phyloP scores from a whole-genome alignment of 1,140 invertebrate genomes.

The Drosophila auraria region DNA sequence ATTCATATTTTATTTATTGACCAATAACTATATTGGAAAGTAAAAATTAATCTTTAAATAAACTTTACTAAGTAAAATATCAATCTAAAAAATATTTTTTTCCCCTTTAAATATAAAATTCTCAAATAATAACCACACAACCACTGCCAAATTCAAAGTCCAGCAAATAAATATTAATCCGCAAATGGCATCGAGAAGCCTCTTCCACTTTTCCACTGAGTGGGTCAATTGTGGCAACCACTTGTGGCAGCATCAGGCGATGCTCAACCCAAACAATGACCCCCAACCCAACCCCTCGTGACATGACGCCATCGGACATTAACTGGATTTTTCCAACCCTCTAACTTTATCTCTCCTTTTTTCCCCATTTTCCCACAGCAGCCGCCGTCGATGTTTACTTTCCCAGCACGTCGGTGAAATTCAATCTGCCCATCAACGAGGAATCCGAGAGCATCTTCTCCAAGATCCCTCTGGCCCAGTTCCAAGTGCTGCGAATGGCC shows the following conservation, averaged over 20 bases:
- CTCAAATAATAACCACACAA: too few species aligned
- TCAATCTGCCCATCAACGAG: constrained; percentile 81
- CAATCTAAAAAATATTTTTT: background rate
- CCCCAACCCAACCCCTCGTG: background rate
- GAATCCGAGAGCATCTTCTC: constrained; percentile 83
- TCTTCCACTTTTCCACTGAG: constrained; percentile 13
- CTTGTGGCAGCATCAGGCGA: constrained; percentile 36
- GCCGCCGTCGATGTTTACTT: constrained; percentile 80
- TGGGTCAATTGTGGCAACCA: constrained; percentile 45
- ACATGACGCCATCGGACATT: constrained; percentile 42
- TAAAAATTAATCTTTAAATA: background rate
- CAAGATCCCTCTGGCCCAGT: constrained; percentile 80
- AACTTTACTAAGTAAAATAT: too few species aligned
- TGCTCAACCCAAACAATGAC: constrained; percentile 14
- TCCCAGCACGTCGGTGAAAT: constrained; percentile 73
- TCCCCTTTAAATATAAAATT: background rate
- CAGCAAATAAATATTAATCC: constrained; percentile 16
- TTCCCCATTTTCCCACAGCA: constrained; percentile 7
- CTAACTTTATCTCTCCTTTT: constrained; percentile 14
- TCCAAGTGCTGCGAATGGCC: constrained; percentile 68
- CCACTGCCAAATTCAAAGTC: background rate
- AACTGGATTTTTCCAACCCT: constrained; percentile 25
- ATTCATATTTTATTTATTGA: background rate
- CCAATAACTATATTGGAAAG: too few species aligned
- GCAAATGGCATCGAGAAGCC: constrained; percentile 23